Conservation (phyloP, 2,113 vertebrate species). For the Butorides virescens region DNA sequence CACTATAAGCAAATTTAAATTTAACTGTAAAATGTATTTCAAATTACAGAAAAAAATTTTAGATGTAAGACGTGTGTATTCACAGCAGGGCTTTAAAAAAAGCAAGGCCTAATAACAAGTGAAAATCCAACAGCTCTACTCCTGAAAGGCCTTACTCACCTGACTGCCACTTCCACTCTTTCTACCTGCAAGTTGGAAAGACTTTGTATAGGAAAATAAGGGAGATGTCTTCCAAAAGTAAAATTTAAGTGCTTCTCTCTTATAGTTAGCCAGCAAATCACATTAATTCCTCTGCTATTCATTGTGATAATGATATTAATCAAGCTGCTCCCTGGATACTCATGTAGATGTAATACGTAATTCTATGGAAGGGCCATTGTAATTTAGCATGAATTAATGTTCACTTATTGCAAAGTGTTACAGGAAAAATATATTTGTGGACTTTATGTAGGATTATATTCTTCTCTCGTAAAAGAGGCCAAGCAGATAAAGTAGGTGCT, state of each 20-base stretch:
- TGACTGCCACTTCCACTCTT: neutral
- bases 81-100: neutral
- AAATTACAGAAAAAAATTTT: neutral
- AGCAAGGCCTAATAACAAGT: neutral
- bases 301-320: conserved; percentile 58
- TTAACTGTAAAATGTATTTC: neutral
- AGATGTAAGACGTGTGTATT: neutral
- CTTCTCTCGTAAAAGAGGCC: neutral
- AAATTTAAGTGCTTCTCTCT: conserved; percentile 39
- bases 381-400: conserved; percentile 57
- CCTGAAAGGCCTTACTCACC: neutral
- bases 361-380: conserved; percentile 7
- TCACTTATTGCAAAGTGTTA: conserved; percentile 32
- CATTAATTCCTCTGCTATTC: conserved; percentile 49
- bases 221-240: conserved; percentile 24
- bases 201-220: neutral
- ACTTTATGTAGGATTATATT: neutral
- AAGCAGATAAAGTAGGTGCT: neutral
- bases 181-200: neutral
- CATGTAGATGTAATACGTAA: neutral
- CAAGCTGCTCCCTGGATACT: conserved; percentile 25
- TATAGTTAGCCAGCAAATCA: conserved; percentile 46
- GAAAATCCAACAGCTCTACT: neutral
- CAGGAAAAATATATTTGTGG: conserved; percentile 11
- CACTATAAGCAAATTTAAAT: neutral